These are phyloP conservation scores for Chlorodrepanis virens DNA, from an alignment of 2,113 vertebrate species.

Conservation along the genomic window DNA sequence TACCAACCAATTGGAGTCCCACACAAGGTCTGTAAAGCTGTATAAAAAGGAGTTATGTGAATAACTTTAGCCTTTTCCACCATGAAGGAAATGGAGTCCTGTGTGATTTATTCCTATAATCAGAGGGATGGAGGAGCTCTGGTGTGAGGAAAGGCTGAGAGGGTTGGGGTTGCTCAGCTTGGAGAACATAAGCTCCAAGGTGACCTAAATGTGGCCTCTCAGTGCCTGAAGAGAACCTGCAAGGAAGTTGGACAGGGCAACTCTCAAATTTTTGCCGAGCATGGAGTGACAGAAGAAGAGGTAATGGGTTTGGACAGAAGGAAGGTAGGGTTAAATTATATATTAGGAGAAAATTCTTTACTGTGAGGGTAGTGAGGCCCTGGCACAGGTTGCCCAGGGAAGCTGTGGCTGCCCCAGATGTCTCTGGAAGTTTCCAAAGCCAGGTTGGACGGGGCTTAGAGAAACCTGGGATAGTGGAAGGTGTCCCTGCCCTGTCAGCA, in stretches of 20 bases:
- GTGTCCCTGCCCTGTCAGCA: background rate
- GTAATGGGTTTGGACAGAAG: too few species aligned
- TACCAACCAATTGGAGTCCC: background rate
- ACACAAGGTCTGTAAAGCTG: background rate
- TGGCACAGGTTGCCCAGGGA: background rate
- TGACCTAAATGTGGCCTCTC: background rate
- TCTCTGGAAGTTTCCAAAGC: background rate
- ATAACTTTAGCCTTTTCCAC: background rate
- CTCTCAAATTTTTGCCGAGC: background rate
- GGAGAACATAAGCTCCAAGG: background rate
- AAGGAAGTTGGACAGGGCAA: background rate
- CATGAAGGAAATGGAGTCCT: background rate
- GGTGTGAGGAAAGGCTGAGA: background rate
- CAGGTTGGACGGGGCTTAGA: fast-evolving
- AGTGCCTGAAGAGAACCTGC: background rate
- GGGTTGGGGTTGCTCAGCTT: background rate
- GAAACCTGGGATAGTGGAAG: fast-evolving
- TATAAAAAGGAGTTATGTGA: background rate
- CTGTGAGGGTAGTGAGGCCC: background rate
- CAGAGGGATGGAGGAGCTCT: background rate
- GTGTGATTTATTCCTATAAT: background rate
- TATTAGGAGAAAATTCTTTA: background rate
- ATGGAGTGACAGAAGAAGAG: background rate
- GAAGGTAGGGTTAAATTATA: too few species aligned
- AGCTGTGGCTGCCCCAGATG: background rate